Evolutionary conservation across 2,113 vertebrate genomes (phyloP).

Genomic region (Bos indicus): DNA sequence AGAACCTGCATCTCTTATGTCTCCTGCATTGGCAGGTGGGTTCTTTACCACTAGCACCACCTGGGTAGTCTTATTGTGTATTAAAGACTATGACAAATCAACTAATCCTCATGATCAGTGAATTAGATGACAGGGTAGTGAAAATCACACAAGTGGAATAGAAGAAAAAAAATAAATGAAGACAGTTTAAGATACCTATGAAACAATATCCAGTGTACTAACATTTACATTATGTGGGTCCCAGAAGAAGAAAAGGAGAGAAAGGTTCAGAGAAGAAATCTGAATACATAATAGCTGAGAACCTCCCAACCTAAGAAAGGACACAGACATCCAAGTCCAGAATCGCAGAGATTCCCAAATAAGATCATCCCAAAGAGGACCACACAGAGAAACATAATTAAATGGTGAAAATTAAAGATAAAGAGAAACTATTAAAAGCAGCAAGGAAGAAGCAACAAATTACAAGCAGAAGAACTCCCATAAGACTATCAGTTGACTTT

Average conservation of each 20-base stretch:
- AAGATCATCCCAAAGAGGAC: background rate
- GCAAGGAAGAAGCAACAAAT: background rate
- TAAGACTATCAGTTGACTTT: background rate
- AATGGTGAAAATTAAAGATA: background rate
- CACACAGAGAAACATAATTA: background rate
- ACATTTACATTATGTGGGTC: background rate
- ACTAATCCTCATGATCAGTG: background rate
- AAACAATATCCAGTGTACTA: background rate
- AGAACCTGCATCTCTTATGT: fast-evolving
- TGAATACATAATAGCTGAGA: background rate
- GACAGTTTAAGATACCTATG: background rate
- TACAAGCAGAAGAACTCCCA: background rate
- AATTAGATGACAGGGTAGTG: background rate
- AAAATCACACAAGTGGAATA: background rate
- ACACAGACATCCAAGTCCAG: background rate
- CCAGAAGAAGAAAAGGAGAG: background rate
- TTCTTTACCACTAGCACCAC: background rate
- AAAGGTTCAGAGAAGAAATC: background rate
- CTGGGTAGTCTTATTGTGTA: background rate
- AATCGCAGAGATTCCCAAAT: background rate
- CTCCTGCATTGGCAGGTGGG: background rate
- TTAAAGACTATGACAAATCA: background rate
- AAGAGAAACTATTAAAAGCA: background rate
- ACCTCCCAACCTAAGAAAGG: background rate
- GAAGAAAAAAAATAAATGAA: background rate